Evolutionary conservation across 92 coral and sea anemone genomes (phyloP), one percentile per base, ranked within the genome.

Genomic region (Bergia sp.): DNA sequence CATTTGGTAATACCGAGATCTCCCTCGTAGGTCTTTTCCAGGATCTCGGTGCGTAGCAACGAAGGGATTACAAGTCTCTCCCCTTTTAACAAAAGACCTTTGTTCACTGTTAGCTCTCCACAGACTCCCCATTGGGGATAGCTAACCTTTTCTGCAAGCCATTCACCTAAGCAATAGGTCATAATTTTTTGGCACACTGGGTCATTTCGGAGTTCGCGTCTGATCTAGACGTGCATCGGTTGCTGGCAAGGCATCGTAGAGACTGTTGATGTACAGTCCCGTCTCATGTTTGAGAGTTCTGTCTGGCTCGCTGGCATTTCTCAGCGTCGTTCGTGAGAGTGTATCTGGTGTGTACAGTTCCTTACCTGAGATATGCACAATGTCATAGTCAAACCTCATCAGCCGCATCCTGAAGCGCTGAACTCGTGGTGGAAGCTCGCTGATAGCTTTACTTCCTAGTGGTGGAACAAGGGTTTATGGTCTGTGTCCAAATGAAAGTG

Each of bases 61-160:
- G 83, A 57, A n/a, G 90, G 90, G 76, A 91, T 91, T 3, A 87
- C 90, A 9, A 87, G 81, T 71, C 88, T 71, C 85, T 83, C 82
- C 55, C 85, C 91, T n/a, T n/a, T n/a, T n/a, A n/a, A n/a, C n/a
- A n/a, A n/a, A n/a, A n/a, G n/a, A n/a, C n/a, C n/a, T n/a, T n/a
- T n/a, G n/a, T n/a, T n/a, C n/a, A n/a, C n/a, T 2, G 77, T 84
- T 20, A 86, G 53, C 40, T 81, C 69, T 69, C 86, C 92, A 42
- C 77, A n/a, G n/a, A n/a, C n/a, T n/a, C 81, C 79, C 92, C 40
- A 67, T 53, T 90, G 79, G 0, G 86, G 88, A n/a, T 18, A 82
- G 16, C 80, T 42, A 29, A 10, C 29, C 66, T 43, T 90, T 37
- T 90, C 92, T 5, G 71, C 74, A n/a, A n/a, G n/a, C n/a, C n/a